Evolutionary conservation across 1,140 invertebrate species (phyloP).

Genomic region (Megalopta genalis): DNA sequence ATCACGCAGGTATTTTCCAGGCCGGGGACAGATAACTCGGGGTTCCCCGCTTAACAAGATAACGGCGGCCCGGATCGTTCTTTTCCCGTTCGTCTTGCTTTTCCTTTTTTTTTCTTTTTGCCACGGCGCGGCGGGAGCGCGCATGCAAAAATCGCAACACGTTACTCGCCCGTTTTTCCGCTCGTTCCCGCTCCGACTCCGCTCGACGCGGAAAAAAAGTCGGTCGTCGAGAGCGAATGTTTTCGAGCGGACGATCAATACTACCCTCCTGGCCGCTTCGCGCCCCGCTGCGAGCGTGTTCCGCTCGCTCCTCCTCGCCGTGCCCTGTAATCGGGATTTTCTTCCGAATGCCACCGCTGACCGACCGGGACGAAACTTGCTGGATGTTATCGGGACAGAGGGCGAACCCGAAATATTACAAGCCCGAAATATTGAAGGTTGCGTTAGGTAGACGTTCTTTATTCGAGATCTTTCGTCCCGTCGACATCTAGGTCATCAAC

Average conservation of each 20-base stretch:
- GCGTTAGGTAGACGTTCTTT: no score
- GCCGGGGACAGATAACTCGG: not conserved
- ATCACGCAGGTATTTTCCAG: not conserved
- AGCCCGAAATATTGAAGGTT: no score
- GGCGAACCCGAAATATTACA: no score
- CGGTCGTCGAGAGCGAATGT: conserved; percentile 57
- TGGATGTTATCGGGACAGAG: no score
- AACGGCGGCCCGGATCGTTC: not conserved
- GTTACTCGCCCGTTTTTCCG: conserved; percentile 1
- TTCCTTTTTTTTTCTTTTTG: not conserved
- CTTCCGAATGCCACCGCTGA: no score
- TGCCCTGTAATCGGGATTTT: no score
- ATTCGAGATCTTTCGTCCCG: no score
- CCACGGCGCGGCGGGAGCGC: not conserved
- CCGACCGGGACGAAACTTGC: no score
- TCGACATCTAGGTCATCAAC: no score
- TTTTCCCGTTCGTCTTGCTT: no score
- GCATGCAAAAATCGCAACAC: conserved; percentile 28
- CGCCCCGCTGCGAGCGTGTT: not conserved
- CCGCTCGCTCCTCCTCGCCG: no score
- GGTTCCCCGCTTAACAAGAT: conserved; percentile 8
- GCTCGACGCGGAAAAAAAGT: conserved; percentile 31
- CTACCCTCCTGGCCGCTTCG: conserved; percentile 25
- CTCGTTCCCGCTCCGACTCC: not conserved
- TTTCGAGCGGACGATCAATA: conserved; percentile 61